Base-by-base conservation (phyloP, 2,888 invertebrate genomes). In the Agrotis ipsilon region DNA sequence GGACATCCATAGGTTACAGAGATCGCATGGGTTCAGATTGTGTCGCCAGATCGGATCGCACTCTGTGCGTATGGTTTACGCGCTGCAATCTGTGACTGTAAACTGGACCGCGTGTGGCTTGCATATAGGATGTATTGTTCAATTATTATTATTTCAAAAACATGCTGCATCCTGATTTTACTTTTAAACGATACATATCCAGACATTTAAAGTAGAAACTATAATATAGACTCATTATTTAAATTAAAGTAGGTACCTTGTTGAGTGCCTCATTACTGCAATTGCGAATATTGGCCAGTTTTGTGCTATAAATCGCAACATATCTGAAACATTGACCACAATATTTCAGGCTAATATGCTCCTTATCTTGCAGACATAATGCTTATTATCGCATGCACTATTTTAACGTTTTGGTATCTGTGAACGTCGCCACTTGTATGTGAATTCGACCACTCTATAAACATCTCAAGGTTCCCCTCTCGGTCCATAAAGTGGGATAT, bases 391-490 rank as follows among this genome's bases (percentile, higher is more conserved):
- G 60, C 4, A 9, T 80, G 60, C 49, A 67, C n/a, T 48, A 32
- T 48, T 60, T 45, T 48, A 9, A 48, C 32, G 43, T 9, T 65
- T 39, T 39, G 46, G 43, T 55, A 7, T 45, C 5, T 74, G 68
- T 70, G 43, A 19, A 52, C n/a, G 43, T 71, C 24, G 60, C 57
- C 63, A 61, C 32, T 49, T 60, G 63, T 75, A 51, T 24, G 49
- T 69, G 57, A 62, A 76, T 65, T 79, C 68, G 66, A 67, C 59
- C 80, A 65, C 60, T 81, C 61, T 66, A 77, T 57, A 57, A n/a
- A 58, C 46, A 27, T 59, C 61, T 78, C 83, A 83, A 83, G 84
- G 84, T 80, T 82, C 75, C 16, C 70, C 68, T 70, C 62, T 72
- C 71, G n/a, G 24, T 65, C 57, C 67, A 39, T 65, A 49, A 39